Evolutionary conservation across 1,140 invertebrate species (phyloP).

Genomic region (Saccostrea echinata): DNA sequence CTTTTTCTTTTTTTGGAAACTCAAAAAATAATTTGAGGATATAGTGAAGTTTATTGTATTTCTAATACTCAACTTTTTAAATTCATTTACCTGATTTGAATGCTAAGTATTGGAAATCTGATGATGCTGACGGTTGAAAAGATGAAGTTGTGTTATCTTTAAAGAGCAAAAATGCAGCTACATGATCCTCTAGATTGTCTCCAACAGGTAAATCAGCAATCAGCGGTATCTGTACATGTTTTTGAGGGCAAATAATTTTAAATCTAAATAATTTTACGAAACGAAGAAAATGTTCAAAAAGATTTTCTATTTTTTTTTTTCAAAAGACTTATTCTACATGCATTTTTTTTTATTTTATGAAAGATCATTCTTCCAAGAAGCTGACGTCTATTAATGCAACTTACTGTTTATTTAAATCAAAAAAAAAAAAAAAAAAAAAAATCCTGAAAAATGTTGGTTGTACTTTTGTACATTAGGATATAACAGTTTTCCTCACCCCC

Average conservation of each 20-base stretch:
- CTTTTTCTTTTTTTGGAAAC: too few species aligned
- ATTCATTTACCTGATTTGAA: background rate
- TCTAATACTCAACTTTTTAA: too few species aligned
- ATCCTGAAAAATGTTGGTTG: too few species aligned
- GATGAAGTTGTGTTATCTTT: background rate
- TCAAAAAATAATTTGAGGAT: too few species aligned
- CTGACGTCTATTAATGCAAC: background rate
- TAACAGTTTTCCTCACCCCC: background rate
- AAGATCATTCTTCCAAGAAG: background rate
- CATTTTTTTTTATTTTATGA: background rate
- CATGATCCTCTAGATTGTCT: constrained; percentile 29
- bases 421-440: too few species aligned
- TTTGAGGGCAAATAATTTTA: too few species aligned
- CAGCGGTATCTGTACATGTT: constrained; percentile 5
- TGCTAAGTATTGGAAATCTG: background rate
- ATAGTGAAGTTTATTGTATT: too few species aligned
- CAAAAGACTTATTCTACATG: too few species aligned
- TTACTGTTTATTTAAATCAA: too few species aligned
- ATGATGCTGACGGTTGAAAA: background rate
- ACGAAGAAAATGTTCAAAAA: too few species aligned
- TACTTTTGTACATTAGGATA: too few species aligned
- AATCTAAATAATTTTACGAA: too few species aligned
- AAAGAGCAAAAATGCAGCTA: background rate
- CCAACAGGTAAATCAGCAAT: constrained; percentile 22
- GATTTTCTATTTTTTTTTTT: background rate